Evolutionary conservation across 2,797 vertebrate genomes (phyloP), one percentile per base, ranked within the genome.

Genomic region (Nannoperca obscura): DNA sequence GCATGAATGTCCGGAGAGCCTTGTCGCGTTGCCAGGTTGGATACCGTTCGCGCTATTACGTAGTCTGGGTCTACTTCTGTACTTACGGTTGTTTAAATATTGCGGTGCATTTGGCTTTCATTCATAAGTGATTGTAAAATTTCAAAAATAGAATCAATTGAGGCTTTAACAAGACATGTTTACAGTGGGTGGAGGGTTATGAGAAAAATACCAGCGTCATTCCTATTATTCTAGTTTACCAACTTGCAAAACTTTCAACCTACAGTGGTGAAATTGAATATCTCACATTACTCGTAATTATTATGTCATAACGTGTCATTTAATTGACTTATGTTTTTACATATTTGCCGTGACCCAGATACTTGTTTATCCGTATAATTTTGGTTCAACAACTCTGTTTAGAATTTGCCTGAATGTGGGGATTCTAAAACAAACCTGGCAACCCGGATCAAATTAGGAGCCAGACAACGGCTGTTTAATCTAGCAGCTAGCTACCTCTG

Each of bases 1-100:
- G 4, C 7, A 44, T 32, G n/a, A 36, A 34, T 7, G 20, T 58
- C n/a, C 44, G 4, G 14, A 3, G 14, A 71, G 7, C 1, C 2
- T 30, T 19, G 19, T 19, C 0, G 34, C 0, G 90, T 91, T 93
- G 91, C 92, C 92, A 93, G 80, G 38, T 90, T 72, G 10, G 76
- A 47, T 49, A 20, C 1, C 0, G 42, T 69, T 32, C 17, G 0
- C 22, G 11, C 3, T 62, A 15, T 42, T 60, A 7, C 7, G 19
- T 22, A n/a, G n/a, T n/a, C n/a, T n/a, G n/a, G 1, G 3, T 44
- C 4, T 14, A 14, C 9, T 13, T 36, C 30, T 36, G 38, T 10
- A 38, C 54, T 44, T 59, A 40, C 19, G 42, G 42, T 27, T 14
- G 7, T 47, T 52, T 13, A 14, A 55, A 14, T 8, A 22, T 59